phyloP scores from a whole-genome alignment of 2,113 vertebrate genomes.

The Potamarius usumacintae region DNA sequence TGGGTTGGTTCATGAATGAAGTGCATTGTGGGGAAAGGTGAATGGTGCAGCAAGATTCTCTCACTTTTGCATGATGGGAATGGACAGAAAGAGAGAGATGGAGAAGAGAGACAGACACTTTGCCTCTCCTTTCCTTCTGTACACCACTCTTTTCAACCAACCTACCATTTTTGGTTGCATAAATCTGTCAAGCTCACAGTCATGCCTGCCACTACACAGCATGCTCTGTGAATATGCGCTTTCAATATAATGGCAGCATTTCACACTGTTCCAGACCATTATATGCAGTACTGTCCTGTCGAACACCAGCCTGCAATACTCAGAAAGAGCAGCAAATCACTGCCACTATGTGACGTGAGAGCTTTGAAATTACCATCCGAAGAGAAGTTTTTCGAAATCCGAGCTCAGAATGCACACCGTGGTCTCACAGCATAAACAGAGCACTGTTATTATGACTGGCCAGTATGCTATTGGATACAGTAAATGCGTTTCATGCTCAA shows the following conservation, averaged over 20 bases:
- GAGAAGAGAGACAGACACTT: background rate
- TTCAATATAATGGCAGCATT: slow-evolving; percentile 4
- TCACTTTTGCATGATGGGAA: background rate
- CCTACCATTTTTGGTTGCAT: slow-evolving; percentile 4
- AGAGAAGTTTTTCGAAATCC: slow-evolving; percentile 39
- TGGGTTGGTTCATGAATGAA: slow-evolving; percentile 22
- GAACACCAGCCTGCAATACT: background rate
- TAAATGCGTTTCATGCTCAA: slow-evolving; percentile 40
- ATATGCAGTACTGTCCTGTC: background rate
- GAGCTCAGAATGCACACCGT: slow-evolving; percentile 32
- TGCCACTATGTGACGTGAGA: slow-evolving; percentile 15
- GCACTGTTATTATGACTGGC: slow-evolving; percentile 42
- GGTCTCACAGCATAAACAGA: slow-evolving; percentile 21
- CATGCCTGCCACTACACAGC: background rate
- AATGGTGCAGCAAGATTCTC: background rate
- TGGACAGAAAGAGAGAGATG: background rate
- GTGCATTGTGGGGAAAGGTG: background rate
- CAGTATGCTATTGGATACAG: slow-evolving; percentile 46
- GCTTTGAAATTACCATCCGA: slow-evolving; percentile 19
- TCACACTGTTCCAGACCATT: slow-evolving; percentile 4
- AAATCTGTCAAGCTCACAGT: slow-evolving; percentile 4
- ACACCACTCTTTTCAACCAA: background rate
- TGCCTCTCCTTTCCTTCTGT: slow-evolving; percentile 5
- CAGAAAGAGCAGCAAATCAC: background rate
- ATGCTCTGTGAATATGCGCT: background rate